Conservation (phyloP, 2,888 invertebrate genomes). For the Proisotoma minuta region DNA sequence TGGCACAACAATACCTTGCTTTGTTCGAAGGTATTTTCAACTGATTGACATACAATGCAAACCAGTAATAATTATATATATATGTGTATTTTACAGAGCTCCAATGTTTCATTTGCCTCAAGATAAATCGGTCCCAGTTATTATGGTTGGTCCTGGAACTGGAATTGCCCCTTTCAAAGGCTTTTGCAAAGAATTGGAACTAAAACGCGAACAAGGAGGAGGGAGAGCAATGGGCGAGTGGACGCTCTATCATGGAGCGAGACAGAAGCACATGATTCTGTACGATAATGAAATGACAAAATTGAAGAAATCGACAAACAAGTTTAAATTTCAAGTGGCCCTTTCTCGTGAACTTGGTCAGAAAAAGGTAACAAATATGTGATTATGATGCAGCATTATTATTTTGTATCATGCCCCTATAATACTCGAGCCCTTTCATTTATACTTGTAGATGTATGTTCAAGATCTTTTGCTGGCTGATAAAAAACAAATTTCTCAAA, state of each 20-base stretch:
- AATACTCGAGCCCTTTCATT: neutral
- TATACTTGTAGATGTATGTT: slow-evolving; percentile 84
- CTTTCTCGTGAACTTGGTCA: slow-evolving; percentile 67
- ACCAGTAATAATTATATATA: too few species aligned
- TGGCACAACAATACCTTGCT: slow-evolving; percentile 59
- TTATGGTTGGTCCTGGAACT: slow-evolving; percentile 80
- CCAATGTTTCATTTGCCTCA: slow-evolving; percentile 77
- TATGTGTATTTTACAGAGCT: slow-evolving; percentile 65
- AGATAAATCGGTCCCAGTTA: slow-evolving; percentile 68
- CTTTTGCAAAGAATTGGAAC: slow-evolving; percentile 76
- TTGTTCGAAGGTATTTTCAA: slow-evolving; percentile 78
- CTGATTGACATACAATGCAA: too few species aligned
- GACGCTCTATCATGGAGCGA: slow-evolving; percentile 86
- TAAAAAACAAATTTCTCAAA: slow-evolving; percentile 70
- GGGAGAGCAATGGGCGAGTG: slow-evolving; percentile 56
- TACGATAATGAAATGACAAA: slow-evolving; percentile 73
- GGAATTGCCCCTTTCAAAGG: slow-evolving; percentile 90
- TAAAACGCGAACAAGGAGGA: neutral
- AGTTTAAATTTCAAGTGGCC: slow-evolving; percentile 73
- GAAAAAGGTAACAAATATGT: slow-evolving; percentile 72
- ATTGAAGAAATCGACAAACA: slow-evolving; percentile 64
- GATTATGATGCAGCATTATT: too few species aligned
- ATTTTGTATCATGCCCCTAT: neutral
- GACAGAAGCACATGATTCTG: slow-evolving; percentile 62
- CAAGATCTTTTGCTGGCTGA: slow-evolving; percentile 80